Evolutionary conservation across 2,797 vertebrate species (phyloP), one percentile per base, ranked within the genome.

Genomic region (Xyrichtys novacula): DNA sequence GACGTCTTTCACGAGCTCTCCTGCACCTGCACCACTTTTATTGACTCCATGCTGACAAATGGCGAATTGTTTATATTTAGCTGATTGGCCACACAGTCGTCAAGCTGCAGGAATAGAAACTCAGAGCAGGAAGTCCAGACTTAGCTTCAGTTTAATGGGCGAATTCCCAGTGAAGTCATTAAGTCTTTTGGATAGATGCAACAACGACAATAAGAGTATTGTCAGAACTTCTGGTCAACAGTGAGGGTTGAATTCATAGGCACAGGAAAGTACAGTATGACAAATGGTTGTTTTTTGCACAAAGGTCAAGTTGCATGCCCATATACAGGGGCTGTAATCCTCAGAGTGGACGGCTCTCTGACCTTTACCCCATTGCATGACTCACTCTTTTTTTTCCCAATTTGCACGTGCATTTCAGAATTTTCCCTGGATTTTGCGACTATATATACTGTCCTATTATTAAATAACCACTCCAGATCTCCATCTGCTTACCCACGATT

Each of bases 11-110:
- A 73, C 42, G 26, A 58, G 74, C 52, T 36, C 54, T 42, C 43
- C 66, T 74, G 70, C 84, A 89, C 86, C 85, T 88, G 80, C 74
- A 76, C 59, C 25, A 16, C 62, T 84, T 84, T 68, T 62, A 86
- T 80, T 71, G 54, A 68, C 65, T 81, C 43, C 17, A 7, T 44
- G 36, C 29, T 57, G 64, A 81, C 71, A 83, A 49, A 77, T 64
- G 43, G 47, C 42, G 31, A 55, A 59, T 71, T 72, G 71, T 78
- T 74, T 48, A 56, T 25, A 23, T 26, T 65, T 47, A 63, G 42
- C 38, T 73, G 29, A 43, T 20, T n/a, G 60, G 46, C 32, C 42
- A 39, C 16, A 63, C 34, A 52, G 48, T 60, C 55, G 32, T 70
- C 46, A 54, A 43, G 28, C 42, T 25, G 32, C 49, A 56, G 16